A percentile compares a stretch with the other conserved stretches of the same genome.
These are phyloP conservation scores for Zelleria hepariella DNA, from an alignment of 2,888 invertebrate species.

Conservation along the genomic window DNA sequence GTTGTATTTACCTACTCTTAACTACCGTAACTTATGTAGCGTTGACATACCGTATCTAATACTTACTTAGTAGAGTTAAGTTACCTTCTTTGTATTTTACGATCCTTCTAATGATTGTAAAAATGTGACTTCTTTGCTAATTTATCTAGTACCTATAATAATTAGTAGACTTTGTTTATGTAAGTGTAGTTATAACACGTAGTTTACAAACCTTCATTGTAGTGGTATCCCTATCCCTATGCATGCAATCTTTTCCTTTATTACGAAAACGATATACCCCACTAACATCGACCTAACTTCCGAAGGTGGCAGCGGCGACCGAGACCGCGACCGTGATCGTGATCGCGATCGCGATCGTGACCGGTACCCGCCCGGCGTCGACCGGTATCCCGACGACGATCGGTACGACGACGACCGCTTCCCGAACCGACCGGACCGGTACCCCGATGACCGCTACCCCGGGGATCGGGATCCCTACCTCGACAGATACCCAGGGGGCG, in stretches of 20 bases:
- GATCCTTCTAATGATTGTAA: too few species aligned
- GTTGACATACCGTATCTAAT: too few species aligned
- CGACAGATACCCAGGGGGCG: slow-evolving; percentile 51
- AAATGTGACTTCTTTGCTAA: too few species aligned
- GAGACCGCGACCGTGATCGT: slow-evolving; percentile 22
- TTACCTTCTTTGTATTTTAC: neutral
- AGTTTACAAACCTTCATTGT: neutral
- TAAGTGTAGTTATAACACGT: too few species aligned
- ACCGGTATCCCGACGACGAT: slow-evolving; percentile 48
- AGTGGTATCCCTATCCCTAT: neutral
- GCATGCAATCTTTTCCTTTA: neutral
- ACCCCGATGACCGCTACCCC: slow-evolving; percentile 58
- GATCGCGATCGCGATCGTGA: slow-evolving; percentile 37
- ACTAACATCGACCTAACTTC: slow-evolving; percentile 15
- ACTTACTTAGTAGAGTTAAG: neutral
- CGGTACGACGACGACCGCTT: slow-evolving; percentile 65
- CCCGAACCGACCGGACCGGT: slow-evolving; percentile 58
- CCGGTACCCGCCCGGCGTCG: slow-evolving; percentile 22
- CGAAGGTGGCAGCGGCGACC: slow-evolving; percentile 57
- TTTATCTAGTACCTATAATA: too few species aligned
- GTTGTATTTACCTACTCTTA: too few species aligned
- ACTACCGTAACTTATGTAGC: too few species aligned
- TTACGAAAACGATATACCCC: neutral
- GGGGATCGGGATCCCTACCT: slow-evolving; percentile 71
- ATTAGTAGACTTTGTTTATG: too few species aligned